Evolutionary conservation across 1,140 invertebrate genomes (phyloP).

Genomic region (Saccostrea glomerata): DNA sequence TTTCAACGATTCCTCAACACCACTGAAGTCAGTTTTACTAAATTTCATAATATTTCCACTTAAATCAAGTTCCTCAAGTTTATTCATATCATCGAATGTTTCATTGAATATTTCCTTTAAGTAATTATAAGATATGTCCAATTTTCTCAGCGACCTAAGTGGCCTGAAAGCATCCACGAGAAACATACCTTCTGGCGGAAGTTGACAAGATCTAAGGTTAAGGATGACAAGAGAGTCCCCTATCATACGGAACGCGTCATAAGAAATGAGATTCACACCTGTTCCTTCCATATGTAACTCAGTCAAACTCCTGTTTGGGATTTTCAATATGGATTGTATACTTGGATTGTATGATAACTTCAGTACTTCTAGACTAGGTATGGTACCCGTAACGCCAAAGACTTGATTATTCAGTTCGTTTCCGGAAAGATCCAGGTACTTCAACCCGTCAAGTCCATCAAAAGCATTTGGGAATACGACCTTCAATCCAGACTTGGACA

Average conservation of each 20-base stretch:
- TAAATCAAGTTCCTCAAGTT: slow-evolving; percentile 6
- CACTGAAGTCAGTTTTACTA: slow-evolving; percentile 12
- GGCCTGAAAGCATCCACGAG: background rate
- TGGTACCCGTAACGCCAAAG: background rate
- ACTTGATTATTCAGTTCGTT: background rate
- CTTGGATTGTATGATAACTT: background rate
- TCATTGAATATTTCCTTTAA: slow-evolving; percentile 4
- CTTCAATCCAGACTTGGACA: slow-evolving; percentile 13
- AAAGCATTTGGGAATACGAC: background rate
- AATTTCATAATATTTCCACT: background rate
- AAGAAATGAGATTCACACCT: slow-evolving; percentile 7
- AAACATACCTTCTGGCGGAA: slow-evolving; percentile 6
- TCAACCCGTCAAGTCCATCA: background rate
- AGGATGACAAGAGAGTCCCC: background rate
- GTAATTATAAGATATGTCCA: slow-evolving; percentile 12
- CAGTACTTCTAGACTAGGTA: background rate
- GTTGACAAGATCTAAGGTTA: background rate
- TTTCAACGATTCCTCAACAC: background rate
- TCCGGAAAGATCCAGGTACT: background rate
- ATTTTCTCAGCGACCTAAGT: slow-evolving; percentile 22
- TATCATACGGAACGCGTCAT: background rate
- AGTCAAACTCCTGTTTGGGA: background rate
- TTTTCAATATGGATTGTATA: slow-evolving; percentile 4
- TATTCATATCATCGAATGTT: background rate
- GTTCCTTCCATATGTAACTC: slow-evolving; percentile 14